Evolutionary conservation across 2,113 vertebrate genomes (phyloP), one percentile per base, ranked within the genome.

Genomic region (Alaudala cheleensis): DNA sequence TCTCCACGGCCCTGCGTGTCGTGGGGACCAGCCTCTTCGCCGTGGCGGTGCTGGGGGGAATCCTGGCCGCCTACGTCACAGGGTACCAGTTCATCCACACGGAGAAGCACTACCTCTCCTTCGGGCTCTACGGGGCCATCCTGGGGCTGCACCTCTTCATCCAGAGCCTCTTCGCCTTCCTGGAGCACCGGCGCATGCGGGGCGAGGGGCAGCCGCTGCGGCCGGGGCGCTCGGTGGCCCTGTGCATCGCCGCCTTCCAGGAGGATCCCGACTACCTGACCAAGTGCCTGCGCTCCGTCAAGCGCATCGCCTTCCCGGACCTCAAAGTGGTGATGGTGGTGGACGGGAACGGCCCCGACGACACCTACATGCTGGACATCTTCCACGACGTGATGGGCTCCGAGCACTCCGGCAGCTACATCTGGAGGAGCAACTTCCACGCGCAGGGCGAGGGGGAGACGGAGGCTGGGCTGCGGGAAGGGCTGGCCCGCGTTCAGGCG

Each of bases 71-170:
- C 86, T 99, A 99, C 14, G 98, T 99, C 90, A 99, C 99, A 0
- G 99, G 99, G 39, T 99, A 99, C 98, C 99, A 99, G 98, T 99
- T 99, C 97, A 99, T 99, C 97, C 99, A 99, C 97, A 99, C 99
- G 0, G 99, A 99, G 96, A 99, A 99, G 97, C 99, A 99, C 97
- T 99, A 99, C 98, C 98, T 99, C 61, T 99, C 99, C 86, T 99
- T 99, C 1, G 99, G 99, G 62, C 98, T 99, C 64, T 99, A 99
- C 47, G 99, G 99, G 5, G 99, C 99, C 94, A 99, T 99, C 97
- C 98, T 99, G 84, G 99, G 98, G 74, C 98, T 99, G 64, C 99
- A 99, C 94, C 98, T 99, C 93, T 98, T 99, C 93, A 98, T 98
- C 67, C 99, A 99, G 98, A 99, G 99, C 97, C 98, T 99, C 78